Evolutionary conservation across 2,113 vertebrate species (phyloP).

Genomic region (Chloropsis cyanopogon): DNA sequence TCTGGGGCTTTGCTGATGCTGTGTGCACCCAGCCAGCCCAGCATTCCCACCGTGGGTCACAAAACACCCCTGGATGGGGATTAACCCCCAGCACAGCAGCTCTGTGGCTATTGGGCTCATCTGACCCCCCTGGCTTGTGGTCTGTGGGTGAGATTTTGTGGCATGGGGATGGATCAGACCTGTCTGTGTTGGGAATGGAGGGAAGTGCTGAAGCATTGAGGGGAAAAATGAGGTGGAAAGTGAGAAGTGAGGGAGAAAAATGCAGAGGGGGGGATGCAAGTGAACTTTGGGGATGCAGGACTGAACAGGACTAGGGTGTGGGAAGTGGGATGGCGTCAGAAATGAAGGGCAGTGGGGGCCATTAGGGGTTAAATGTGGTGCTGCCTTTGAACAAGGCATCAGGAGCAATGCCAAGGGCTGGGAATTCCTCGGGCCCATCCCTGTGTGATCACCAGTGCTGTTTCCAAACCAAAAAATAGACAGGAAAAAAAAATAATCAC

Average conservation of each 20-base stretch:
- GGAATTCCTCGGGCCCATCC: neutral
- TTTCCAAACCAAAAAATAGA: neutral
- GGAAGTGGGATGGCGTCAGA: neutral
- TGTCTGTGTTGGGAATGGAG: neutral
- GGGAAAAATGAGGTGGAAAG: neutral
- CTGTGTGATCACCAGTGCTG: neutral
- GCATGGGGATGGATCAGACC: neutral
- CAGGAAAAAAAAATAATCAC: neutral
- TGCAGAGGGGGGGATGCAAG: too few relatives aligned
- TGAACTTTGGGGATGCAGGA: neutral
- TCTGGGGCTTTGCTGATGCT: neutral
- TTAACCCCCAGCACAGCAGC: neutral
- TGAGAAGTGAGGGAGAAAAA: neutral
- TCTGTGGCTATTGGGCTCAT: fast-evolving
- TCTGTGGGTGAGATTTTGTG: neutral
- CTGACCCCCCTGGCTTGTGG: neutral
- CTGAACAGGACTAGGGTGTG: neutral
- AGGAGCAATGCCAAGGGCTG: neutral
- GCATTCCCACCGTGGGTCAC: too few relatives aligned
- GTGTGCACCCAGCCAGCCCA: neutral
- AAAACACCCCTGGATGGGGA: neutral
- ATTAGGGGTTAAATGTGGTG: neutral
- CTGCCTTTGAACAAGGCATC: neutral
- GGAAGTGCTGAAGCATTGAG: fast-evolving
- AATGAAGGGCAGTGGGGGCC: neutral